Conservation (phyloP, 2,113 vertebrate genomes). For the Colius striatus region DNA sequence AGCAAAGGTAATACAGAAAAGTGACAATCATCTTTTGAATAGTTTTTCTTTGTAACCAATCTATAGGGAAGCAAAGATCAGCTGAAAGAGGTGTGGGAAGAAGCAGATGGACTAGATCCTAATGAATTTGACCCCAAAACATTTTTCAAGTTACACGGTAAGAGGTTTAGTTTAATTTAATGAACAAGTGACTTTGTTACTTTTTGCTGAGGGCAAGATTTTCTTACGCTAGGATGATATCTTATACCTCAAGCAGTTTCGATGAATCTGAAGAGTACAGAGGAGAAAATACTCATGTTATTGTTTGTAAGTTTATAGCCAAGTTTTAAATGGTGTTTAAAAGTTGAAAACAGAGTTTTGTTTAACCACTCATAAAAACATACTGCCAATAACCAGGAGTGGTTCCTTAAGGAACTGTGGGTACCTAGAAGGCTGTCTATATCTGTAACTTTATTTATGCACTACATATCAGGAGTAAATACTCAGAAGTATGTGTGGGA, state of each 20-base stretch:
- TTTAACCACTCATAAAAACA: background rate
- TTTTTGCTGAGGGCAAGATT: background rate
- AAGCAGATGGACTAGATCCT: conserved; percentile 94
- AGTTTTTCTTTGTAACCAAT: conserved; percentile 55
- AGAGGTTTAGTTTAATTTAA: conserved; percentile 62
- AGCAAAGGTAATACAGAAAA: background rate
- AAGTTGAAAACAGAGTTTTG: background rate
- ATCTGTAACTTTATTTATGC: background rate
- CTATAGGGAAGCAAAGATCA: conserved; percentile 95
- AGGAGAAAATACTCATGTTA: background rate
- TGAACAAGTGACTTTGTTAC: background rate
- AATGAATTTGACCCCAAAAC: conserved; percentile 97
- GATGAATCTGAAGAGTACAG: background rate
- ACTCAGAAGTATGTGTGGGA: background rate
- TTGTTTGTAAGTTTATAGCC: background rate
- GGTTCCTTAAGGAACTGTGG: background rate
- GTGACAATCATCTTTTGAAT: background rate
- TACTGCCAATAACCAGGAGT: background rate
- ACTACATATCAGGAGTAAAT: background rate
- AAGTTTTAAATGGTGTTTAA: background rate
- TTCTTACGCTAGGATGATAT: background rate
- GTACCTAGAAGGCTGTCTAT: background rate
- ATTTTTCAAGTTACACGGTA: conserved; percentile 97
- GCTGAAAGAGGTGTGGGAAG: conserved; percentile 97
- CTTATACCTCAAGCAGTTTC: background rate